Evolutionary conservation across 2,888 invertebrate genomes (phyloP).

Genomic region (Plutella xylostella): DNA sequence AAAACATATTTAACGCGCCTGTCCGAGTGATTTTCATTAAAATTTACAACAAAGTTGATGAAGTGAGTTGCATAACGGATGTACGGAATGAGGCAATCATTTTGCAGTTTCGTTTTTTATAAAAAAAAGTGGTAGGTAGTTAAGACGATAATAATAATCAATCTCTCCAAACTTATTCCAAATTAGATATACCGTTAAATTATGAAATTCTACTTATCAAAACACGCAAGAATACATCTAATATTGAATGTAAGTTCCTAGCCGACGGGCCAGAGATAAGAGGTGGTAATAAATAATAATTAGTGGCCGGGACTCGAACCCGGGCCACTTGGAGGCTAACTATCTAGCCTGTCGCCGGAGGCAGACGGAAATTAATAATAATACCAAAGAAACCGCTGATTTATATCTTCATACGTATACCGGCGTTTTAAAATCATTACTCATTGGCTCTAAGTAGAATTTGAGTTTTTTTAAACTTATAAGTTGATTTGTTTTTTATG

Average conservation of each 20-base stretch:
- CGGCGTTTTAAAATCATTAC: too few species aligned
- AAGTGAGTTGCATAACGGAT: not conserved
- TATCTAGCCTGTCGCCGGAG: constrained; percentile 36
- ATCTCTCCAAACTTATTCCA: too few species aligned
- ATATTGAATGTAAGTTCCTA: too few species aligned
- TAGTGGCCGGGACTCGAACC: constrained; percentile 43
- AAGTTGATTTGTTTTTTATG: too few species aligned
- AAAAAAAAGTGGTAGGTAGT: too few species aligned
- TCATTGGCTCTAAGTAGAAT: too few species aligned
- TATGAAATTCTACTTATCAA: too few species aligned
- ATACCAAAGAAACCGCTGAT: constrained; percentile 32
- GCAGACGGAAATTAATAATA: constrained; percentile 45
- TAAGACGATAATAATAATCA: too few species aligned
- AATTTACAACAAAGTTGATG: constrained; percentile 2
- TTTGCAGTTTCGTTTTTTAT: too few species aligned
- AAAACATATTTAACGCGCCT: constrained; percentile 8
- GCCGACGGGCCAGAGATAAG: constrained; percentile 35
- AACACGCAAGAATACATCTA: too few species aligned
- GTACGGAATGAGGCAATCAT: not conserved
- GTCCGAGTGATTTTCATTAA: constrained; percentile 8
- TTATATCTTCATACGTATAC: constrained; percentile 47
- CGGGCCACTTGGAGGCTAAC: constrained; percentile 38
- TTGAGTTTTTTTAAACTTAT: too few species aligned
- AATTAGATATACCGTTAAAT: too few species aligned
- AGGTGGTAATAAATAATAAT: constrained; percentile 50